Evolutionary conservation across 2,113 vertebrate species (phyloP).

Genomic region (Ramphastos sulfuratus): DNA sequence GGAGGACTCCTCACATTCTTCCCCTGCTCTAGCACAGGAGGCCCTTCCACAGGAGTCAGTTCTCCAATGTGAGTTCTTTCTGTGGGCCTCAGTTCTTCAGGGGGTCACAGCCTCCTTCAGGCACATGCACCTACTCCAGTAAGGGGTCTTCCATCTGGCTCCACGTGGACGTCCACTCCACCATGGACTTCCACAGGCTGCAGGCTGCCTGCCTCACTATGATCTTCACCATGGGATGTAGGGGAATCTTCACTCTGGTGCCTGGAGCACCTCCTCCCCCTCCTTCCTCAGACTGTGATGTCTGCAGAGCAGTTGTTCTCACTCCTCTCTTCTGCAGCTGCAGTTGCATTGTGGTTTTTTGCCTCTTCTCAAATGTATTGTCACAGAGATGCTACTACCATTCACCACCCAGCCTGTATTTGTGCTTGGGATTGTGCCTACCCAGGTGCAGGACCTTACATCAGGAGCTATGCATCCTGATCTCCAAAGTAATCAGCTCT

Average conservation of each 20-base stretch:
- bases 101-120: background rate
- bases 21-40: too few relatives aligned
- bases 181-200: background rate
- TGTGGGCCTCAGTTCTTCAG: too few relatives aligned
- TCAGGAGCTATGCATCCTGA: background rate
- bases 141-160: background rate
- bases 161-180: background rate
- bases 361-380: too few relatives aligned
- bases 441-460: too few relatives aligned
- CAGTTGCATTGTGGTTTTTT: too few relatives aligned
- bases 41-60: too few relatives aligned
- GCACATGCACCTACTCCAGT: background rate
- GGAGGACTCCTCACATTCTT: too few relatives aligned
- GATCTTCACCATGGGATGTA: background rate
- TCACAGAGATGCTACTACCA: too few relatives aligned
- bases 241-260: background rate
- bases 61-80: too few relatives aligned
- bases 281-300: background rate
- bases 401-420: too few relatives aligned
- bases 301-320: background rate
- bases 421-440: too few relatives aligned
- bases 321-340: background rate
- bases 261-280: background rate
- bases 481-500: background rate
- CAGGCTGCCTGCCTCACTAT: background rate